Conservation (phyloP, 2,113 vertebrate species). For the Hemicordylus capensis region DNA sequence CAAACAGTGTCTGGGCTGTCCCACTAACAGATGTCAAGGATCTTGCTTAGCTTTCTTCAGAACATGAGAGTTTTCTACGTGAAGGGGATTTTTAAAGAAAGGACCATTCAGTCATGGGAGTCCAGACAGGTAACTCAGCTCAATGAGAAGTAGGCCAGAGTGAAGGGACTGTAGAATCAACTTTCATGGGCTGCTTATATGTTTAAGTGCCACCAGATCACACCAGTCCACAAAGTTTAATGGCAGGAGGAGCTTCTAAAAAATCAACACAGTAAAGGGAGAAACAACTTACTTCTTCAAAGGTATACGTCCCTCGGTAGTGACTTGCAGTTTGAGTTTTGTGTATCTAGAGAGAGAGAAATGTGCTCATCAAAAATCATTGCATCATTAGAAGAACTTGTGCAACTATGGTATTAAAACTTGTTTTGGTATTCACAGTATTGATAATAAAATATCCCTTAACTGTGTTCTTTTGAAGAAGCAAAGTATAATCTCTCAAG, state of each 20-base stretch:
- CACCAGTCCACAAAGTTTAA: not conserved
- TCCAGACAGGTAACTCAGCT: not conserved
- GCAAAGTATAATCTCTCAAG: not conserved
- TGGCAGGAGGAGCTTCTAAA: not conserved
- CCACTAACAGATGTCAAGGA: too few relatives aligned
- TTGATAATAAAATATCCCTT: not conserved
- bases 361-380: not conserved
- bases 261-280: rapidly evolving
- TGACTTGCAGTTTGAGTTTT: conserved; percentile 92
- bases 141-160: not conserved
- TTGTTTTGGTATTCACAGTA: conserved; percentile 29
- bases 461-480: not conserved
- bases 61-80: not conserved
- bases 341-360: conserved; percentile 84
- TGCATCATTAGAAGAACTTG: too few relatives aligned
- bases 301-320: conserved; percentile 93
- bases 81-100: not conserved
- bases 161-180: rapidly evolving
- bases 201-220: not conserved
- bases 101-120: not conserved
- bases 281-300: conserved; percentile 92
- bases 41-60: not conserved
- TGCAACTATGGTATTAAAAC: not conserved
- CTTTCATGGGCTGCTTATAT: not conserved
- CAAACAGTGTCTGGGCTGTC: not conserved